Base-by-base conservation (phyloP, 2,113 vertebrate genomes). In the Oreochromis niloticus region DNA sequence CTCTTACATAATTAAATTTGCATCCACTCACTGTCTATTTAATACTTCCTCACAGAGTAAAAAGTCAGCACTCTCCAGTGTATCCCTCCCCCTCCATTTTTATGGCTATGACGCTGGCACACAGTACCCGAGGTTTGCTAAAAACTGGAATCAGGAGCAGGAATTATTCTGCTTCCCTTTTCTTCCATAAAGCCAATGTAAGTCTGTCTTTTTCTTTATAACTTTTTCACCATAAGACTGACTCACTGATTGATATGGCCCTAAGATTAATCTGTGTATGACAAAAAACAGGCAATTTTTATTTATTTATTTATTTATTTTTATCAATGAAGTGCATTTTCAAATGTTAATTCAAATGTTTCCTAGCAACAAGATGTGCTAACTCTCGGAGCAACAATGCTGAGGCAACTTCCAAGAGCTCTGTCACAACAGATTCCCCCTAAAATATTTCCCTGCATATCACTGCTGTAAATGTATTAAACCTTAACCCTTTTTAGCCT, bases 311-410 rank as follows among this genome's bases (percentile, higher is more conserved):
- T 46, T 0, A n/a, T 66, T 71, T 27, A 24, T 71, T 46, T 71
- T 73, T 27, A 75, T 88, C 81, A 88, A 87, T 92, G 84, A 82
- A 91, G 84, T 30, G 9, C 73, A 81, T 84, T 61, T 87, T 87
- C 36, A 87, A 89, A 88, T 68, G 84, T 59, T 81, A 81, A 86
- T 85, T 87, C 89, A 91, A 90, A 94, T 91, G 91, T 93, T 91
- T 93, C 91, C 93, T 92, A 92, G 93, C 93, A 94, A 94, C 94
- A 90, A 78, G 83, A 54, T 55, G 19, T 13, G 84, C 22, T 43
- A 75, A 79, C 27, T 39, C 68, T 87, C 73, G 17, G 34, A 52
- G 66, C 63, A 91, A 88, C 59, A 84, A 68, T 54, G 32, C 85
- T 7, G 63, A 85, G 54, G 79, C 59, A 85, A 85, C 66, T 89